phyloP scores from a whole-genome alignment of 2,113 vertebrate genomes.

The Phasianus colchicus region DNA sequence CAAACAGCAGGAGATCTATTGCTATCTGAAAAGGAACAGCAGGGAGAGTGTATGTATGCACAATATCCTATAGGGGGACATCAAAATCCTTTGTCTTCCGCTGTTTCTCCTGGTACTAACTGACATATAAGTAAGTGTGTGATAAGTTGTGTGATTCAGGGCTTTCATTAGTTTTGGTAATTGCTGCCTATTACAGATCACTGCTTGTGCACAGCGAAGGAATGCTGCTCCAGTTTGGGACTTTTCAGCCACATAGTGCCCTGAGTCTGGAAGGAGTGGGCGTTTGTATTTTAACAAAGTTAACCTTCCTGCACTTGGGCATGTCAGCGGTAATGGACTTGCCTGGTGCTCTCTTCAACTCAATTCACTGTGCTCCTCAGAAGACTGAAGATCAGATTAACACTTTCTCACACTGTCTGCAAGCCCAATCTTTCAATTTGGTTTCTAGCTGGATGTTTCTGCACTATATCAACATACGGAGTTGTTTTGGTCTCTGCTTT shows the following conservation, averaged over 20 bases:
- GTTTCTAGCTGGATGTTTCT: constrained; percentile 37
- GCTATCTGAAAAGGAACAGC: neutral
- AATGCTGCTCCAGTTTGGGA: neutral
- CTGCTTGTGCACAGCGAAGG: neutral
- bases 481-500: constrained; percentile 42
- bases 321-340: neutral
- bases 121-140: neutral
- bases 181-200: neutral
- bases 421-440: neutral
- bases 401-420: constrained; percentile 26
- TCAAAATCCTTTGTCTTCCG: neutral
- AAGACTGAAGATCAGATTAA: constrained; percentile 43
- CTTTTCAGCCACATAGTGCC: neutral
- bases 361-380: neutral
- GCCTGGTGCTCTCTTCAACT: constrained; percentile 59
- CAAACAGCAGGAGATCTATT: neutral
- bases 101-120: neutral
- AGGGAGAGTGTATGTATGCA: neutral
- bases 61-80: neutral
- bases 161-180: neutral
- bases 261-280: neutral
- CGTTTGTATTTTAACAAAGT: constrained; percentile 41
- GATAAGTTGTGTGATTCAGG: neutral
- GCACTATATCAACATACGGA: neutral
- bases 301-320: neutral